Percentiles rank a stretch among this genome's conserved stretches.
phyloP scores from a whole-genome alignment of 1,140 invertebrate genomes.

The Chionoecetes opilio region DNA sequence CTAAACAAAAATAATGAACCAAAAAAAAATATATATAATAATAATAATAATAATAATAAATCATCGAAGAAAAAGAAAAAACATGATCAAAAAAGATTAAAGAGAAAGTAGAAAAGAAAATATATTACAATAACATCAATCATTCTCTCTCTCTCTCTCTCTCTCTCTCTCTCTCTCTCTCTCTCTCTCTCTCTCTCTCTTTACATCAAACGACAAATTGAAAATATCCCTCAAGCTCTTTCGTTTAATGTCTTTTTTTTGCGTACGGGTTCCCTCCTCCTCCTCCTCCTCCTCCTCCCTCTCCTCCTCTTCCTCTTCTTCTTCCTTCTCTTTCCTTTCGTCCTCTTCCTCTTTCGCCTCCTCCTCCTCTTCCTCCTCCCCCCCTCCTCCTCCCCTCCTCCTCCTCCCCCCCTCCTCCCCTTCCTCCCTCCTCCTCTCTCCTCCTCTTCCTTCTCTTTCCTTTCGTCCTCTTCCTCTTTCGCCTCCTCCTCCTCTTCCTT shows the following conservation, averaged over 20 bases:
- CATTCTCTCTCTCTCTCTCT: not conserved
- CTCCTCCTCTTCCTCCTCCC: too few species aligned
- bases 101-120: not conserved
- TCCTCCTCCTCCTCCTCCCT: too few species aligned
- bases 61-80: not conserved
- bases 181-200: not conserved
- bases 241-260: constrained; percentile 10
- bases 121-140: constrained; percentile 24
- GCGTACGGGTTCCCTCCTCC: not conserved
- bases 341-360: too few species aligned
- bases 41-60: not conserved
- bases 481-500: too few species aligned
- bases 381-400: too few species aligned
- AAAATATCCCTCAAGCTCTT: not conserved
- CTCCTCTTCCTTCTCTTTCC: too few species aligned
- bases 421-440: too few species aligned
- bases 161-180: not conserved
- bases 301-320: too few species aligned
- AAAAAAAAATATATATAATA: not conserved
- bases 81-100: not conserved
- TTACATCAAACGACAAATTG: not conserved
- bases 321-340: too few species aligned
- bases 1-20: not conserved
- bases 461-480: too few species aligned
- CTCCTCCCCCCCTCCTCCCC: too few species aligned